Conservation (phyloP, 2,113 vertebrate species). For the Oceanites oceanicus region DNA sequence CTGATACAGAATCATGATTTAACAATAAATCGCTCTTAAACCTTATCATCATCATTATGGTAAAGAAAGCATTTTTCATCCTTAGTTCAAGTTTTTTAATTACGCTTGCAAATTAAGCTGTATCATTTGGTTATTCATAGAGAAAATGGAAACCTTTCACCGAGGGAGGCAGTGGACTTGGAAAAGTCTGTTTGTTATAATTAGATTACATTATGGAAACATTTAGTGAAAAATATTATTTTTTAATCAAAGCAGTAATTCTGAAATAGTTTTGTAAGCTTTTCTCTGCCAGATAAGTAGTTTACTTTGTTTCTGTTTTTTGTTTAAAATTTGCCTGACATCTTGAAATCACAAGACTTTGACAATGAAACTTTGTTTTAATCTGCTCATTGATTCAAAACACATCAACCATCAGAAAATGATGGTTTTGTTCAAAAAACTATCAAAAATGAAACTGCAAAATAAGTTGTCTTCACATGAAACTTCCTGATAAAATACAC, state of each 20-base stretch:
- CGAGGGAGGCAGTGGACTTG: background rate
- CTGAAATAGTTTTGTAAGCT: background rate
- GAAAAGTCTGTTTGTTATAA: background rate
- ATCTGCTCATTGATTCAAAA: background rate
- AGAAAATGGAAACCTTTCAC: background rate
- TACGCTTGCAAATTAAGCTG: background rate
- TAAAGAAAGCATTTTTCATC: background rate
- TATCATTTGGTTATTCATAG: background rate
- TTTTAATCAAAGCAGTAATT: background rate
- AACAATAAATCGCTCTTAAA: background rate
- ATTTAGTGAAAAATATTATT: background rate
- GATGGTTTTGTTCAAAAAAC: background rate
- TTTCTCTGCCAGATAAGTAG: background rate
- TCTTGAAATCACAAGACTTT: background rate
- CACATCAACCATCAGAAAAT: background rate
- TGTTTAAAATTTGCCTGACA: background rate
- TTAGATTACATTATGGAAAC: background rate
- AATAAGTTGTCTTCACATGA: background rate
- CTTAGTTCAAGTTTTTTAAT: background rate
- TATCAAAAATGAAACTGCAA: background rate
- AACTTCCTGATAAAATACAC: background rate
- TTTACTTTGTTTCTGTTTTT: background rate
- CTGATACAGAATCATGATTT: background rate
- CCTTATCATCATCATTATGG: background rate
- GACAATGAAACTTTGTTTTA: background rate